Conservation (phyloP, 1,140 invertebrate species). For the Lepidurus apus region DNA sequence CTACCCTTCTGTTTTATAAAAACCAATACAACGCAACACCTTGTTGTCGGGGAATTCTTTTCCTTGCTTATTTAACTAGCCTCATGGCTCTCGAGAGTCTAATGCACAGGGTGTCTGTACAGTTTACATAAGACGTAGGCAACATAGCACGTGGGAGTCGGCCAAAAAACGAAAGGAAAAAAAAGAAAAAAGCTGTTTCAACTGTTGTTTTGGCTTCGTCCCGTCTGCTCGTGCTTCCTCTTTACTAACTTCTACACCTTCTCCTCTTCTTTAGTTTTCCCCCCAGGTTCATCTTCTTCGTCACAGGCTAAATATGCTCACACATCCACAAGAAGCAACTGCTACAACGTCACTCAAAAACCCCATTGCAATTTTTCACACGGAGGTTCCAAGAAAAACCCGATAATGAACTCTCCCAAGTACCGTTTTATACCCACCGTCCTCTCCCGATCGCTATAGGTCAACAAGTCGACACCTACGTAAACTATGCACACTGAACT, state of each 20-base stretch:
- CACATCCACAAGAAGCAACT: constrained; percentile 12
- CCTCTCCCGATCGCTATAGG: neutral
- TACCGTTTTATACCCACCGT: neutral
- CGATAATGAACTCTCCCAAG: neutral
- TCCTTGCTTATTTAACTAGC: neutral
- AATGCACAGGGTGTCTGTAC: neutral
- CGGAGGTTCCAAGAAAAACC: neutral
- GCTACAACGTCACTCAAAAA: neutral
- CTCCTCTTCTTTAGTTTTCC: neutral
- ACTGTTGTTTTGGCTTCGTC: constrained; percentile 14
- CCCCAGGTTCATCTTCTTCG: constrained; percentile 11
- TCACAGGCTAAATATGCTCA: constrained; percentile 21
- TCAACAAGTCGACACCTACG: no score
- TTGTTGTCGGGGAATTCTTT: neutral
- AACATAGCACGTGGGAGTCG: constrained; percentile 11
- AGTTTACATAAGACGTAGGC: neutral
- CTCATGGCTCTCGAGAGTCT: neutral
- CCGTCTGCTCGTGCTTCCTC: neutral
- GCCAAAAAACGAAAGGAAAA: neutral
- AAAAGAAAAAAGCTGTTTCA: neutral
- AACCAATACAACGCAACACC: neutral
- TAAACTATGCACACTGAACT: no score
- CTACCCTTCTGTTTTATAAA: neutral
- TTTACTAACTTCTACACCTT: neutral
- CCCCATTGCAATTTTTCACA: neutral